Evolutionary conservation across 2,888 invertebrate species (phyloP).

Genomic region (Tetheella fluctuosa): DNA sequence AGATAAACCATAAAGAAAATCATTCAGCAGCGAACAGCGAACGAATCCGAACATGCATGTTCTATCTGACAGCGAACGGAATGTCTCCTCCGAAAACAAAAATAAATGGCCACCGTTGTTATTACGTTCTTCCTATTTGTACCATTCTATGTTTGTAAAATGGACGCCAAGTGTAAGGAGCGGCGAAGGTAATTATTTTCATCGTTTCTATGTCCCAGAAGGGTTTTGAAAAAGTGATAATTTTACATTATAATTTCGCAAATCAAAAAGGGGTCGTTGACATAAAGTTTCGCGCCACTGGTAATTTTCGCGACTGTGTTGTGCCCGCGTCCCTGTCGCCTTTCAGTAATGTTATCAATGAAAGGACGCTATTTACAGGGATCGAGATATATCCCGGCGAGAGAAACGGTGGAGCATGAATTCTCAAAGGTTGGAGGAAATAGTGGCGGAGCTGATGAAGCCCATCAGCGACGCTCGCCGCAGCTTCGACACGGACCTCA

Average conservation of each 20-base stretch:
- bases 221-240: conserved; percentile 13
- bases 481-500: conserved; percentile 75
- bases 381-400: conserved; percentile 56
- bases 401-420: conserved; percentile 77
- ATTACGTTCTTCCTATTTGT: conserved; percentile 76
- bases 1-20: conserved; percentile 34
- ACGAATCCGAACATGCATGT: conserved; percentile 29
- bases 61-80: conserved; percentile 59
- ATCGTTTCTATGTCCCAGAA: conserved; percentile 13
- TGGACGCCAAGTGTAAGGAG: conserved; percentile 72
- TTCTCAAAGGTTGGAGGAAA: conserved; percentile 72
- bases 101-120: conserved; percentile 83
- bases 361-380: conserved; percentile 68
- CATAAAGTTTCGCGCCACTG: conserved; percentile 78
- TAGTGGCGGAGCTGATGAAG: conserved; percentile 76
- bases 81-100: conserved; percentile 75
- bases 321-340: conserved; percentile 44
- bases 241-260: conserved; percentile 39
- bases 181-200: conserved; percentile 57
- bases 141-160: conserved; percentile 74
- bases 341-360: conserved; percentile 71
- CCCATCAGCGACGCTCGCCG: conserved; percentile 71
- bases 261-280: conserved; percentile 64
- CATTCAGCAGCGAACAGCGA: conserved; percentile 47
- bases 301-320: conserved; percentile 46